Conservation (phyloP, 2,113 vertebrate genomes). For the Sceloporus undulatus region DNA sequence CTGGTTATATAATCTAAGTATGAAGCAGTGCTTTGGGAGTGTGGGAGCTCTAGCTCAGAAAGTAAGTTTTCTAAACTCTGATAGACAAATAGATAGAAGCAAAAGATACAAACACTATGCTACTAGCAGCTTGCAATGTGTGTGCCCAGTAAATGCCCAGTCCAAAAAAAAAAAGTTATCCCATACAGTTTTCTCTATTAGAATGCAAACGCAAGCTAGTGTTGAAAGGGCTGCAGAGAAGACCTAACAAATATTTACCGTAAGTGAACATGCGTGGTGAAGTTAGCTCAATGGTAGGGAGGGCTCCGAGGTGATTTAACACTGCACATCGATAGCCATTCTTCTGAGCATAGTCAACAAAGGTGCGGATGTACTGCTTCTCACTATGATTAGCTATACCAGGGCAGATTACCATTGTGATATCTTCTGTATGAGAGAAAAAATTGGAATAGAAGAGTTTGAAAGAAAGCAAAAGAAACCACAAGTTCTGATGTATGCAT, state of each 20-base stretch:
- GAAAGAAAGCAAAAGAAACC: constrained; percentile 7
- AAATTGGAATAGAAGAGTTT: background rate
- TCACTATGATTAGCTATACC: constrained; percentile 99
- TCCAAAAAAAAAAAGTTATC: background rate
- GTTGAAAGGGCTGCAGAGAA: background rate
- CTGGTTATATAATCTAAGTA: background rate
- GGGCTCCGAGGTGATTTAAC: constrained; percentile 94
- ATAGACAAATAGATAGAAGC: background rate
- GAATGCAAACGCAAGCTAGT: background rate
- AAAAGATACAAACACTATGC: background rate
- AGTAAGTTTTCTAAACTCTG: no score
- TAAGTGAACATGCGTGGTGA: constrained; percentile 99
- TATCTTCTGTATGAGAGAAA: constrained; percentile 82
- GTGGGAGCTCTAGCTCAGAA: no score
- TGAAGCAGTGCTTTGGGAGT: no score
- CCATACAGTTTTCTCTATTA: background rate
- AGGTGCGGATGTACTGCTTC: constrained; percentile 98
- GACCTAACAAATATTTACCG: constrained; percentile 75
- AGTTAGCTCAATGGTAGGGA: constrained; percentile 96
- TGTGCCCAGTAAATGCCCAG: background rate
- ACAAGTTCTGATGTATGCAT: background rate
- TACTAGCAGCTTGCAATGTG: background rate
- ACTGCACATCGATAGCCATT: constrained; percentile 96
- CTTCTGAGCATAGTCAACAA: constrained; percentile 95
- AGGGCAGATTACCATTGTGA: constrained; percentile 99